Evolutionary conservation across 2,888 invertebrate species (phyloP), one percentile per base, ranked within the genome.

Genomic region (Eupsilia transversa): DNA sequence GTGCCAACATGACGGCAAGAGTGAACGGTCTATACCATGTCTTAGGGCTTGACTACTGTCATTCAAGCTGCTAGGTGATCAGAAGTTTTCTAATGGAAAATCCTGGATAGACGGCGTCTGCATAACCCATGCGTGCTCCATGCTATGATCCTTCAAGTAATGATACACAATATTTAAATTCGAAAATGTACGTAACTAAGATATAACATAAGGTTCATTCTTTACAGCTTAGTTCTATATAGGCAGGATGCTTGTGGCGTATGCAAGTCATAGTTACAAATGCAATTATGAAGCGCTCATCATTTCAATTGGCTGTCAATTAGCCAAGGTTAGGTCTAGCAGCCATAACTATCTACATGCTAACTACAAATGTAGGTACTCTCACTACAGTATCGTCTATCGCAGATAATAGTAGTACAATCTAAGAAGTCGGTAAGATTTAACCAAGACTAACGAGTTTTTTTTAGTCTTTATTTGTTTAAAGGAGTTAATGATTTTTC

Each of bases 261-360:
- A 41, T 49, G 12, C 64, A 59, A 54, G 17, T 49, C 33, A 30
- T 30, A 35, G 64, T 52, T 60, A n/a, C n/a, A n/a, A n/a, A n/a
- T n/a, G 20, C 73, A 73, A 82, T 78, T 82, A 82, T 27, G 41
- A 72, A 60, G 57, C 80, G 49, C 38, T 67, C 66, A 83, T 83
- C 46, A 75, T 49, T 30, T 74, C 70, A 81, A 81, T 81, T 81
- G 83, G 23, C 80, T 67, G 43, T 52, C 63, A 74, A 81, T 81
- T 74, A 68, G 20, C n/a, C 46, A 43, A 49, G 38, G n/a, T 41
- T 60, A 60, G 38, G 0, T 43, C 14, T 7, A 30, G 3, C 23
- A 60, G n/a, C 27, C n/a, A 38, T 33, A 10, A 14, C 5, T n/a
- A 38, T 4, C 7, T 5, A n/a, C 41, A 72, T 35, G 57, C 35